Conservation (phyloP, 2,888 invertebrate species). For the Drosophila paranaensis region DNA sequence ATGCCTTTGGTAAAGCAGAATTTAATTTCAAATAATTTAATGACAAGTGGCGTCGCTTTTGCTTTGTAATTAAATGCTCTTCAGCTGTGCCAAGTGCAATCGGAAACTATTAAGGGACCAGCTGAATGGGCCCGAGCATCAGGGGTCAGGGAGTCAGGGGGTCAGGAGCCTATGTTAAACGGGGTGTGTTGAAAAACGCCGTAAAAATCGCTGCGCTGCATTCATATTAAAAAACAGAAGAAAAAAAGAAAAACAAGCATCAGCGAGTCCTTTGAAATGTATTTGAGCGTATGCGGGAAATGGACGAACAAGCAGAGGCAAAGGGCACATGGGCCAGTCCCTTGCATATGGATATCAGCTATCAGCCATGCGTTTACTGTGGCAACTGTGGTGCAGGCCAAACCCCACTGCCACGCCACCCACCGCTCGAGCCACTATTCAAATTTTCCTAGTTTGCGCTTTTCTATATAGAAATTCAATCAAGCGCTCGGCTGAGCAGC, state of each 20-base stretch:
- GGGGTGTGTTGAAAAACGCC: conserved; percentile 35
- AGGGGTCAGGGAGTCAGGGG: too few relatives aligned
- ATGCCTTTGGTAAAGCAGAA: background rate
- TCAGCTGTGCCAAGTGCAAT: conserved; percentile 15
- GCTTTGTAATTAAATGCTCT: conserved; percentile 35
- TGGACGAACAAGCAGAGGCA: conserved; percentile 25
- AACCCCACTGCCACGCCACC: background rate
- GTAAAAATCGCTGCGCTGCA: conserved; percentile 32
- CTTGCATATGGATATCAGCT: conserved; percentile 29
- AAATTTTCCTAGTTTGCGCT: conserved; percentile 37
- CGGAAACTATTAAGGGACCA: background rate
- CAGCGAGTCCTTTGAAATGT: conserved; percentile 51
- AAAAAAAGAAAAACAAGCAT: conserved; percentile 1
- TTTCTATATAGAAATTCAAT: conserved; percentile 68
- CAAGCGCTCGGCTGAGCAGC: conserved; percentile 52
- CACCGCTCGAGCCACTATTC: conserved; percentile 5
- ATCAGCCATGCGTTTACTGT: conserved; percentile 20
- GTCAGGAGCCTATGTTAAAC: conserved; percentile 33
- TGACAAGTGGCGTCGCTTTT: conserved; percentile 24
- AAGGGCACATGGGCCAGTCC: conserved; percentile 29
- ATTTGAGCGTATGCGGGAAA: conserved; percentile 48
- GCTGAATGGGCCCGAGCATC: background rate
- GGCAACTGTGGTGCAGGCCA: conserved; percentile 14
- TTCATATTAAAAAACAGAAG: conserved; percentile 11
- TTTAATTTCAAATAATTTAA: conserved; percentile 6